A percentile compares a stretch with the other conserved stretches of the same genome.
phyloP scores from a whole-genome alignment of 2,888 invertebrate species.

The Eristalis tenax region DNA sequence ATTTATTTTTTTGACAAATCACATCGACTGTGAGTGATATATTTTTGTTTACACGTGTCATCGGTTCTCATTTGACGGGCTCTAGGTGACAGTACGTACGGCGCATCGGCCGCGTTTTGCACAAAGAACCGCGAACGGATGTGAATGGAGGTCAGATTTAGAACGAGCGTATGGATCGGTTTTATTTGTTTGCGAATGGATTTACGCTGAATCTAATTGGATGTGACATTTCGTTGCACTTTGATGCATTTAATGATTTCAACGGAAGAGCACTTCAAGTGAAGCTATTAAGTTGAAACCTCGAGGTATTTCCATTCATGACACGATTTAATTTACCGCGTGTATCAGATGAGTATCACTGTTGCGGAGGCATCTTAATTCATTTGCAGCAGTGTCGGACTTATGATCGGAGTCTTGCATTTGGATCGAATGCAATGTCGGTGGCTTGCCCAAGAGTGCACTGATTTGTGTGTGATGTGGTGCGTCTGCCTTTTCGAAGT shows the following conservation, averaged over 20 bases:
- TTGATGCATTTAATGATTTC: conserved; percentile 14
- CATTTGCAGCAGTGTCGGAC: background rate
- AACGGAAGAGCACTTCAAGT: background rate
- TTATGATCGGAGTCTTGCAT: too few species aligned
- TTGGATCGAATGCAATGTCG: background rate
- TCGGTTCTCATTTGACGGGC: background rate
- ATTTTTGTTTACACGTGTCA: background rate
- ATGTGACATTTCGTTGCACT: conserved; percentile 19
- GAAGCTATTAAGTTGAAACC: background rate
- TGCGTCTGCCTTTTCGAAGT: background rate
- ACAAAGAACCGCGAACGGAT: conserved; percentile 3
- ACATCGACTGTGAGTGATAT: background rate
- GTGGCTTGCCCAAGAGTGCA: background rate
- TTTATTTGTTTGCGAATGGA: background rate
- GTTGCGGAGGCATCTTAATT: background rate
- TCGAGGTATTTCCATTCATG: background rate
- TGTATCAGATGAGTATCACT: background rate
- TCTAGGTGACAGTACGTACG: background rate
- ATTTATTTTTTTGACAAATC: background rate
- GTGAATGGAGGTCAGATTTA: conserved; percentile 13
- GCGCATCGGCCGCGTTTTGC: background rate
- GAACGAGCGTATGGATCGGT: background rate
- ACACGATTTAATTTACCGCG: background rate
- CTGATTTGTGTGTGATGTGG: background rate
- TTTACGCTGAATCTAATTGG: conserved; percentile 9